Percentiles rank a stretch among this genome's conserved stretches.
These are phyloP conservation scores for Bombus difficillimus DNA, from an alignment of 1,140 invertebrate genomes.

Conservation along the genomic window DNA sequence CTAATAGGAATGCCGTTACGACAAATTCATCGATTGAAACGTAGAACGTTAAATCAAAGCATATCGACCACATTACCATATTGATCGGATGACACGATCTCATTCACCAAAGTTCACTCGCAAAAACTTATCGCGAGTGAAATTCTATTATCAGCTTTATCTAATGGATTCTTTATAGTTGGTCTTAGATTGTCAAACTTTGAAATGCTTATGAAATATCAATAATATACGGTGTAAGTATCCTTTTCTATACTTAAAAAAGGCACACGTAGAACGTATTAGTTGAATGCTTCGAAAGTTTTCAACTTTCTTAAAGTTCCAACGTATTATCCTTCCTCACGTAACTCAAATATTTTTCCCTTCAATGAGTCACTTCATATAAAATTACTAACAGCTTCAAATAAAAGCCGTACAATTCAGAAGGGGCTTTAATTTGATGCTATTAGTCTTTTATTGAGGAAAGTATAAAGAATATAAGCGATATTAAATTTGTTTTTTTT, in stretches of 20 bases:
- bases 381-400: no score
- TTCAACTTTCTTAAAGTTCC: background rate
- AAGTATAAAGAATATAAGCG: background rate
- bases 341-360: background rate
- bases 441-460: background rate
- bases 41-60: background rate
- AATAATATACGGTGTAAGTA: background rate
- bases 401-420: no score
- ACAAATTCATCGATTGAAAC: background rate
- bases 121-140: background rate
- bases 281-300: background rate
- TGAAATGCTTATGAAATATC: background rate
- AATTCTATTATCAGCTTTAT: background rate
- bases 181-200: background rate
- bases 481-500: no score
- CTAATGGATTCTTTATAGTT: background rate
- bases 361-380: background rate
- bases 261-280: background rate
- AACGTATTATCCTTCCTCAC: background rate
- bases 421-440: no score
- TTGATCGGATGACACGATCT: background rate
- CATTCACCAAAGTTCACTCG: background rate
- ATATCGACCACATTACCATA: background rate
- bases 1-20: background rate
- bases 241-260: no score